Evolutionary conservation across 2,888 invertebrate genomes (phyloP).

Genomic region (Plebejus melissa): DNA sequence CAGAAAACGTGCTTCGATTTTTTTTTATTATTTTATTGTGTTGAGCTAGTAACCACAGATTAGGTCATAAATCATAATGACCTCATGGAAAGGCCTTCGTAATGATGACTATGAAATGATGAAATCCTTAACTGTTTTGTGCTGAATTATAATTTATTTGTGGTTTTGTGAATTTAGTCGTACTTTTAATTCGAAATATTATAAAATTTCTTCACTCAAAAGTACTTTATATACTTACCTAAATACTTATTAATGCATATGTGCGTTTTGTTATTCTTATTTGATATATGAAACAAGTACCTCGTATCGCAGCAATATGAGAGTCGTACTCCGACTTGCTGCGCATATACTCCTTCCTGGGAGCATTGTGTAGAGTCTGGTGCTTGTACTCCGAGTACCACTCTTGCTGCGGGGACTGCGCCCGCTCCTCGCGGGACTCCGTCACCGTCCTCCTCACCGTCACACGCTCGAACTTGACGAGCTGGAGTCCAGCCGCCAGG

Average conservation of each 20-base stretch:
- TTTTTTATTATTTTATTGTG: background rate
- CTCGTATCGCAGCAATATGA: slow-evolving; percentile 91
- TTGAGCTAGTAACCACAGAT: background rate
- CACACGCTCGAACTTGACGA: slow-evolving; percentile 86
- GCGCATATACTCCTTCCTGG: slow-evolving; percentile 85
- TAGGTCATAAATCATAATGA: background rate
- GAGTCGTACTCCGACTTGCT: slow-evolving; percentile 92
- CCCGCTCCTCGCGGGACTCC: slow-evolving; percentile 58
- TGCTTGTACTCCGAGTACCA: slow-evolving; percentile 73
- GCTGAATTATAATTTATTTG: background rate
- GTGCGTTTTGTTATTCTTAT: background rate
- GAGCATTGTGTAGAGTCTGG: slow-evolving; percentile 80
- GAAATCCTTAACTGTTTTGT: background rate
- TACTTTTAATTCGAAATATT: background rate
- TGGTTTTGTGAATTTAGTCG: background rate
- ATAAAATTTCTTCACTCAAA: no score
- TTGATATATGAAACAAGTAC: slow-evolving; percentile 62
- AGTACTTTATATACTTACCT: no score
- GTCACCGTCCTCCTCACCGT: slow-evolving; percentile 82
- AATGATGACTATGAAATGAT: background rate
- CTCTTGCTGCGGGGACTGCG: slow-evolving; percentile 69
- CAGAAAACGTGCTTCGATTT: background rate
- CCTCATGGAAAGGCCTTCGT: background rate
- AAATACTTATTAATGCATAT: background rate
- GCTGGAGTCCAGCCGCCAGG: slow-evolving; percentile 79